Base-by-base conservation (phyloP, 2,113 vertebrate species). In the Phalacrocorax carbo region DNA sequence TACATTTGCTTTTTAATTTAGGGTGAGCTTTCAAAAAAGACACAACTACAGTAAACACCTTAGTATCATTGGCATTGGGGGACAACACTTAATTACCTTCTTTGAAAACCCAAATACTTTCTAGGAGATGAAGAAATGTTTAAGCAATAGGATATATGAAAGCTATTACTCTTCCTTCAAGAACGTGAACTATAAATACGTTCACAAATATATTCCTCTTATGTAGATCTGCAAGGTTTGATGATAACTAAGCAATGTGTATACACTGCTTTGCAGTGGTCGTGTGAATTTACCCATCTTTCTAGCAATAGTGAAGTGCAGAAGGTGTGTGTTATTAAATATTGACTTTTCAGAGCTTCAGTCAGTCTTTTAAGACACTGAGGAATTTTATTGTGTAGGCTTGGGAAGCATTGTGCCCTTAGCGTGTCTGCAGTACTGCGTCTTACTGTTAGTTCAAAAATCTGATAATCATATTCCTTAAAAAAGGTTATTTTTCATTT, bases 361-460 rank as follows among this genome's bases (percentile, higher is more conserved):
- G 17, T 54, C 36, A 84, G 10, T 64, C 11, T 5, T 89, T 85
- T 65, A 71, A 86, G 68, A 79, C 12, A 15, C 26, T 36, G 38
- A 89, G 27, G 49, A 61, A 46, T 93, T 95, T 88, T 90, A 46
- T 75, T 11, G n/a, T 21, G 36, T 11, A 78, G 65, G 26, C 20
- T 87, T 86, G 57, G 36, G 46, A 86, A 92, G 48, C 23, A 6
- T 13, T 57, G 7, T 66, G 64, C 8, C 19, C 46, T 60, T 57
- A 49, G 14, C 30, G 12, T 14, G 10, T 49, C n/a, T 62, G 4
- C 27, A 54, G 13, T 62, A 48, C 7, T 48, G 13, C 1, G 0
- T 73, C 89, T 91, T 78, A 38, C 10, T 70, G 7, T 46, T 61
- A 46, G 42, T 83, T 90, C 13, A 79, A 61, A 77, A 65, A 66